These are phyloP conservation scores for Glyptemys insculpta DNA, from an alignment of 2,797 vertebrate genomes.

Conservation along the genomic window DNA sequence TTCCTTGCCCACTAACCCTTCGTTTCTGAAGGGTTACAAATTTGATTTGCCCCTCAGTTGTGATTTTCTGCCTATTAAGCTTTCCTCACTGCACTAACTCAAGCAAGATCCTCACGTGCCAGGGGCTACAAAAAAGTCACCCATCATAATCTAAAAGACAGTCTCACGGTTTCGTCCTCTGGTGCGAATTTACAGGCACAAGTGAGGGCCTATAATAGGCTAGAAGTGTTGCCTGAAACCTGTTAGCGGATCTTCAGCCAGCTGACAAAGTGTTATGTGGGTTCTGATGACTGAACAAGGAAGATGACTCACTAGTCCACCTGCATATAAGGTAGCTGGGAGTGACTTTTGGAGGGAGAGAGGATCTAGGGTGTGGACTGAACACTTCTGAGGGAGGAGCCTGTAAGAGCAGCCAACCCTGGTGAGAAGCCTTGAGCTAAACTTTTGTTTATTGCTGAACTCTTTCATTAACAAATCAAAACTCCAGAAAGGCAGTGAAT, in stretches of 20 bases:
- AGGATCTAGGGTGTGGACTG: neutral
- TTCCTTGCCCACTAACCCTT: neutral
- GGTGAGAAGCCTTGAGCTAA: neutral
- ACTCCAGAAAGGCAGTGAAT: neutral
- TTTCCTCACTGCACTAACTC: neutral
- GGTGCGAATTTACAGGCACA: neutral
- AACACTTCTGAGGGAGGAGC: neutral
- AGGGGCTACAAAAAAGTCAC: neutral
- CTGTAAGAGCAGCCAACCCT: neutral
- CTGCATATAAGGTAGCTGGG: neutral
- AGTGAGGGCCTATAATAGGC: neutral
- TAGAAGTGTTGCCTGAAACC: neutral
- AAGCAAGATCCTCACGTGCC: neutral
- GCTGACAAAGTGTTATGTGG: neutral
- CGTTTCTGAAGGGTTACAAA: neutral
- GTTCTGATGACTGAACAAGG: neutral
- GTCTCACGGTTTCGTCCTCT: neutral
- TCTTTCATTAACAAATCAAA: neutral
- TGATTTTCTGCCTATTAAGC: neutral
- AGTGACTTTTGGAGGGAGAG: neutral
- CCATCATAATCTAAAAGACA: neutral
- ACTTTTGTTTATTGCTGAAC: neutral
- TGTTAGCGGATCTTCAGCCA: neutral
- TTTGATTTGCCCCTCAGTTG: neutral
- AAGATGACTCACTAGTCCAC: neutral